Percentiles rank a stretch among this genome's conserved stretches.
Evolutionary conservation across 1,140 invertebrate species (phyloP).

Genomic region (Rhynchophorus ferrugineus): DNA sequence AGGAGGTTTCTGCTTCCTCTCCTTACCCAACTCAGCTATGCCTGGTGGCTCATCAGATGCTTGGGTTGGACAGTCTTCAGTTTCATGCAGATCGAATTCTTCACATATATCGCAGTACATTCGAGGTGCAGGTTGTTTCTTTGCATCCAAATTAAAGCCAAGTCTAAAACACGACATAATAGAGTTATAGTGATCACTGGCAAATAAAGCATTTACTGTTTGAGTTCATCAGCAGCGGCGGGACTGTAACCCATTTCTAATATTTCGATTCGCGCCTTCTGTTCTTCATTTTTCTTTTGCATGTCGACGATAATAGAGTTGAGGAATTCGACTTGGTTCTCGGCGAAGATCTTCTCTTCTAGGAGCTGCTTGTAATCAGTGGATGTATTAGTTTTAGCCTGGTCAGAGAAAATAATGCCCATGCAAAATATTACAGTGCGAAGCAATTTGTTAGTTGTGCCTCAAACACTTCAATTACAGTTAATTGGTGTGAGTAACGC

Average conservation of each 20-base stretch:
- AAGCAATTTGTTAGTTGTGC: neutral
- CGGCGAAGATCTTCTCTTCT: constrained; percentile 58
- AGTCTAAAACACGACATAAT: constrained; percentile 32
- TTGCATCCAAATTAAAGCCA: constrained; percentile 28
- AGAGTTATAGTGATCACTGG: neutral
- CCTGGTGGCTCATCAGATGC: constrained; percentile 51
- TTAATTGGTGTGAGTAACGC: too few relatives aligned
- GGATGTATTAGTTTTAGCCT: constrained; percentile 17
- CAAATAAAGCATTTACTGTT: constrained; percentile 4
- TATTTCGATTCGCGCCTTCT: constrained; percentile 68
- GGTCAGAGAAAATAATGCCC: constrained; percentile 3
- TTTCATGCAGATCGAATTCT: constrained; percentile 92
- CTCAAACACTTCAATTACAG: neutral
- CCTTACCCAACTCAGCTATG: constrained; percentile 36
- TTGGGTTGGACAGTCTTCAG: constrained; percentile 91
- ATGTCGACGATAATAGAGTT: constrained; percentile 96
- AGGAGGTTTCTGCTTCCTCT: constrained; percentile 43
- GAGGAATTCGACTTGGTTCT: constrained; percentile 81
- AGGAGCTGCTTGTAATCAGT: constrained; percentile 42
- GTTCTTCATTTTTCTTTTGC: constrained; percentile 83
- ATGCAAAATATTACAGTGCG: neutral
- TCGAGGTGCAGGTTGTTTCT: constrained; percentile 57
- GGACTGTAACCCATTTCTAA: constrained; percentile 60
- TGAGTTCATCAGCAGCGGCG: constrained; percentile 48
- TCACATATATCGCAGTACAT: constrained; percentile 98